Conservation (phyloP, 2,113 vertebrate species). For the Numida meleagris region DNA sequence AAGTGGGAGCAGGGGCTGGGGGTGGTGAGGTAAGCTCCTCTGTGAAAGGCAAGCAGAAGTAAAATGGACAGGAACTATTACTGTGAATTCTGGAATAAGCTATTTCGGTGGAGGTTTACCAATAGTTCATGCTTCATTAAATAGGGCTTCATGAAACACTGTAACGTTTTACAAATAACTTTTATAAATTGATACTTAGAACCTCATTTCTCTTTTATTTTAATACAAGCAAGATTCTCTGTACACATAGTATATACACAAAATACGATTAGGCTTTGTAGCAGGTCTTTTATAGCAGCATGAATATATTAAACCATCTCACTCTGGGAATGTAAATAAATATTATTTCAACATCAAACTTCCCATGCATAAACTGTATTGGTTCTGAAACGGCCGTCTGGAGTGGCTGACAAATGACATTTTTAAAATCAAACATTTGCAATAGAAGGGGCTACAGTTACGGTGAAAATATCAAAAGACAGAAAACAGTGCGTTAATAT, state of each 20-base stretch:
- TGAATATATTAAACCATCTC: conserved; percentile 62
- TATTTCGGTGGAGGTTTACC: background rate
- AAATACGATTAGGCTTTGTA: conserved; percentile 67
- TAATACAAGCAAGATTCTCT: conserved; percentile 69
- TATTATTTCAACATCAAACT: conserved; percentile 64
- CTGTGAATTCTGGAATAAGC: background rate
- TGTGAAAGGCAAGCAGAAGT: background rate
- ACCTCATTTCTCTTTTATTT: conserved; percentile 66
- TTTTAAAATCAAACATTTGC: conserved; percentile 45
- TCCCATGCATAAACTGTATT: conserved; percentile 63
- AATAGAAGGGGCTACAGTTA: conserved; percentile 45
- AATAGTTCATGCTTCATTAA: background rate
- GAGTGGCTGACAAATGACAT: conserved; percentile 50
- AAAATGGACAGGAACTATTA: background rate
- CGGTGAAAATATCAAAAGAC: conserved; percentile 45
- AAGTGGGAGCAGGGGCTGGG: background rate
- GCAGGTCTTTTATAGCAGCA: conserved; percentile 57
- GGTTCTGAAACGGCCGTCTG: conserved; percentile 45
- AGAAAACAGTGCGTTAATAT: conserved; percentile 42
- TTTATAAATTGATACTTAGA: conserved; percentile 65
- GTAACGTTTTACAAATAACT: conserved; percentile 37
- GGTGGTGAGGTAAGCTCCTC: background rate
- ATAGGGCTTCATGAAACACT: conserved; percentile 14
- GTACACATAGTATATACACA: conserved; percentile 69
- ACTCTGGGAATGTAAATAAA: conserved; percentile 68